Evolutionary conservation across 1,140 invertebrate genomes (phyloP), one percentile per base, ranked within the genome.

Genomic region (Centruroides vittatus): DNA sequence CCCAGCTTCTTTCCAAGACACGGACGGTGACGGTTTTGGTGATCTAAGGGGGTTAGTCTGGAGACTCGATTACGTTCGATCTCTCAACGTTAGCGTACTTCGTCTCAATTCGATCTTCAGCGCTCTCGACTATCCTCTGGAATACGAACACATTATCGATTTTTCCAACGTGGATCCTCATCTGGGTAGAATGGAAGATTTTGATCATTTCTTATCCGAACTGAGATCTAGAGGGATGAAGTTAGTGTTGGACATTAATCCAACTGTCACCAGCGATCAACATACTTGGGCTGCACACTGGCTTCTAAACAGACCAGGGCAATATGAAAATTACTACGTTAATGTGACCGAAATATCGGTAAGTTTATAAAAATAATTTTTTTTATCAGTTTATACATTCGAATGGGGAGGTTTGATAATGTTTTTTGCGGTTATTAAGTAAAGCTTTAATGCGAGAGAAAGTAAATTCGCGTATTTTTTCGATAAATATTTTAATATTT

Each of bases 1-100:
- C 67, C 85, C 86, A 4, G 84, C 83, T 0, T 86, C 85, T 48
- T 90, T 88, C 69, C 80, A 86, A 70, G 86, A 89, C 68, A 83
- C 83, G 0, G 80, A 84, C 67, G 73, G 60, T 10, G 67, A 69
- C n/a, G 67, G 68, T 7, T 66, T 61, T 23, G 68, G 68, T 12
- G 68, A 69, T 58, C 60, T 65, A 35, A 35, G 58, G 46, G 63
- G 61, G 47, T 57, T 64, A 50, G 57, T 64, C 5, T 54, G 34
- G 9, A 13, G 82, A 65, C 70, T 85, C 8, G 81, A 85, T 61
- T 88, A 89, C 66, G 73, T 67, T 0, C 36, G 80, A 64, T 72
- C 76, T 49, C 71, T 89, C 2, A 85, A 84, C 1, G 79, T 85
- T 9, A 76, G 78, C 60, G 81, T 77, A 4, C 77, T 90, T 12